Percentiles rank a stretch among this genome's conserved stretches.
Evolutionary conservation across 92 coral and sea anemone genomes (phyloP).

Genomic region (Umimayanthus chanpuru): DNA sequence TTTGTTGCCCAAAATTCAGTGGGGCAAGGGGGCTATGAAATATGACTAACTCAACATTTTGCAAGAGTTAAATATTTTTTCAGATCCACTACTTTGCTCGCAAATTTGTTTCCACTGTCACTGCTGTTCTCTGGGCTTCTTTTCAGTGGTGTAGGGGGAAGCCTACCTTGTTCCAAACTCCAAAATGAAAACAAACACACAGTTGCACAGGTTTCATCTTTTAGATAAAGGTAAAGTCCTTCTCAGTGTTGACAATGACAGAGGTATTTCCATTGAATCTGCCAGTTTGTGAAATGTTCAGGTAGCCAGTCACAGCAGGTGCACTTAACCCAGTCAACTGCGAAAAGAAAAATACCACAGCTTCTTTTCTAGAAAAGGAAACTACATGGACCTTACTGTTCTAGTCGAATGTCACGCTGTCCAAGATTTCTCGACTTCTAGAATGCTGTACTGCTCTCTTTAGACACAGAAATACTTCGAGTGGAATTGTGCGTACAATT

Average conservation of each 20-base stretch:
- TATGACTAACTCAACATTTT: too few species aligned
- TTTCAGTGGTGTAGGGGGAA: slow-evolving; percentile 47
- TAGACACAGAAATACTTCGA: slow-evolving; percentile 51
- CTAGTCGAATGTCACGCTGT: slow-evolving; percentile 22
- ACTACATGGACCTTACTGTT: slow-evolving; percentile 5
- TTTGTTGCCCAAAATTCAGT: too few species aligned
- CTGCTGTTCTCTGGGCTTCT: too few species aligned
- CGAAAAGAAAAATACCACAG: slow-evolving; percentile 8
- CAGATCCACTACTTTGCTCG: too few species aligned
- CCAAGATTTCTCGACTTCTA: slow-evolving; percentile 10
- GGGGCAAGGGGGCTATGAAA: too few species aligned
- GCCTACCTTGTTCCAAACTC: slow-evolving; percentile 59
- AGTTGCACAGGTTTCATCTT: slow-evolving; percentile 25
- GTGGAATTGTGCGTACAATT: slow-evolving; percentile 60
- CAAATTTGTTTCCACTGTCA: too few species aligned
- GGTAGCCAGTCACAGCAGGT: slow-evolving; percentile 21
- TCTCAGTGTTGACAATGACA: slow-evolving; percentile 40
- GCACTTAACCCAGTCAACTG: slow-evolving; percentile 19
- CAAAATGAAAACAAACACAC: slow-evolving; percentile 59
- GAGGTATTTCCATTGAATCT: slow-evolving; percentile 45
- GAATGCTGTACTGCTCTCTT: slow-evolving; percentile 47
- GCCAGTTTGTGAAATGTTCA: slow-evolving; percentile 1
- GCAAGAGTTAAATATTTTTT: too few species aligned
- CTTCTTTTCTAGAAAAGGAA: neutral
- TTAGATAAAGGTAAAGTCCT: slow-evolving; percentile 52